phyloP scores from a whole-genome alignment of 30 jellyfish, hydroid and myxozoan genomes.

The Hydractinia echinata region DNA sequence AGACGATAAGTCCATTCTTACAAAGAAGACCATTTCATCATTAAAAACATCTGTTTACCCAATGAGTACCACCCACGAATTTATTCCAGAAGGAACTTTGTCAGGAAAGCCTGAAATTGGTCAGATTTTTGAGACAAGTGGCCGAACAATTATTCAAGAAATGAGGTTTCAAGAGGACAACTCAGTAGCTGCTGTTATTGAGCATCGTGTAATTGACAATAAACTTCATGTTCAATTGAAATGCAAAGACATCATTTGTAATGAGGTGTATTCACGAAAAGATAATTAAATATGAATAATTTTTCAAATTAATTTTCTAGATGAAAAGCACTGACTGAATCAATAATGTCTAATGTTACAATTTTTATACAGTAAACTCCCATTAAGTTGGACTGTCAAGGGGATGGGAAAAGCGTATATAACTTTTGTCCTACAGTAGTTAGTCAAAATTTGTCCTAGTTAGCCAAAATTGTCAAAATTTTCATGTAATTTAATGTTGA shows the following conservation, averaged over 20 bases:
- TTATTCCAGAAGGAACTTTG: constrained; percentile 39
- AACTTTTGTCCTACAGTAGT: too few relatives aligned
- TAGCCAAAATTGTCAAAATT: too few relatives aligned
- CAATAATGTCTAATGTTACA: too few relatives aligned
- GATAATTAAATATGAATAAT: neutral
- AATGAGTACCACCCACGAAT: constrained; percentile 20
- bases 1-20: constrained; percentile 9
- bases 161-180: constrained; percentile 31
- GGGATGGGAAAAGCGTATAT: too few relatives aligned
- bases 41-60: constrained; percentile 22
- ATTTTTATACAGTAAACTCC: too few relatives aligned
- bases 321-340: too few relatives aligned
- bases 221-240: constrained; percentile 24
- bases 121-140: constrained; percentile 39
- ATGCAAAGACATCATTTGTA: constrained; percentile 34
- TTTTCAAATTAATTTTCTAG: neutral
- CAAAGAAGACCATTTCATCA: constrained; percentile 27
- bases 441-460: too few relatives aligned
- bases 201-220: constrained; percentile 27
- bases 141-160: constrained; percentile 38
- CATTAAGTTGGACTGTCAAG: too few relatives aligned
- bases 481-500: too few relatives aligned
- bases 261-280: constrained; percentile 20
- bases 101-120: constrained; percentile 41
- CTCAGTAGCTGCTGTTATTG: constrained; percentile 27